A percentile compares a stretch with the other conserved stretches of the same genome.
These are phyloP conservation scores for Oreochromis grahami DNA, from an alignment of 2,797 vertebrate species.

Conservation along the genomic window DNA sequence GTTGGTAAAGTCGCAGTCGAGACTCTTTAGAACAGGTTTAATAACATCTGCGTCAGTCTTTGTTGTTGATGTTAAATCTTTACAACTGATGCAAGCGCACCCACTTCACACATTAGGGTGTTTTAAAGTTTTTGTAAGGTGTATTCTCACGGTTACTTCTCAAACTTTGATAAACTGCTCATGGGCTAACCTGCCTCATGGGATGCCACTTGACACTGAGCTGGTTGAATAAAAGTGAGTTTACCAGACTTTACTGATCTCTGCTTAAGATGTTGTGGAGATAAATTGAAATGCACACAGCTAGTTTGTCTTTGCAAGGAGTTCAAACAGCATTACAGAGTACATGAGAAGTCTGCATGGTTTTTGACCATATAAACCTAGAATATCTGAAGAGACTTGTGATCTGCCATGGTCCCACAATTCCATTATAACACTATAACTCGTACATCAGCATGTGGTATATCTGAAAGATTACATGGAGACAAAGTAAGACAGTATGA, in stretches of 20 bases:
- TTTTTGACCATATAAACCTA: neutral
- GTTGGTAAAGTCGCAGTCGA: neutral
- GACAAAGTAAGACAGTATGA: neutral
- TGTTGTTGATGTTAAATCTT: neutral
- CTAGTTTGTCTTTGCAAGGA: neutral
- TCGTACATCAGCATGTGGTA: neutral
- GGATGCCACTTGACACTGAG: neutral
- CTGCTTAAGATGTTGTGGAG: neutral
- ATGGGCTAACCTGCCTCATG: neutral
- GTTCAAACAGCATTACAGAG: neutral
- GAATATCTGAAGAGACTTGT: neutral
- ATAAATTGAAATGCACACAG: neutral
- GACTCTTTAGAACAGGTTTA: neutral
- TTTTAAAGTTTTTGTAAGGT: neutral
- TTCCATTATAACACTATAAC: neutral
- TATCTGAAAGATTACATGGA: neutral
- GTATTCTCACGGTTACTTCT: neutral
- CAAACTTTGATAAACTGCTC: neutral
- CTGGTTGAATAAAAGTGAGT: neutral
- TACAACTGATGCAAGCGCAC: rapidly evolving
- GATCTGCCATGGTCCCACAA: neutral
- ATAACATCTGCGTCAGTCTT: neutral
- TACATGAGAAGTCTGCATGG: neutral
- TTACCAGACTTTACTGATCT: neutral
- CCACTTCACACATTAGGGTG: neutral